Evolutionary conservation across 2,797 vertebrate genomes (phyloP), one percentile per base, ranked within the genome.

Genomic region (Lepus townsendii): DNA sequence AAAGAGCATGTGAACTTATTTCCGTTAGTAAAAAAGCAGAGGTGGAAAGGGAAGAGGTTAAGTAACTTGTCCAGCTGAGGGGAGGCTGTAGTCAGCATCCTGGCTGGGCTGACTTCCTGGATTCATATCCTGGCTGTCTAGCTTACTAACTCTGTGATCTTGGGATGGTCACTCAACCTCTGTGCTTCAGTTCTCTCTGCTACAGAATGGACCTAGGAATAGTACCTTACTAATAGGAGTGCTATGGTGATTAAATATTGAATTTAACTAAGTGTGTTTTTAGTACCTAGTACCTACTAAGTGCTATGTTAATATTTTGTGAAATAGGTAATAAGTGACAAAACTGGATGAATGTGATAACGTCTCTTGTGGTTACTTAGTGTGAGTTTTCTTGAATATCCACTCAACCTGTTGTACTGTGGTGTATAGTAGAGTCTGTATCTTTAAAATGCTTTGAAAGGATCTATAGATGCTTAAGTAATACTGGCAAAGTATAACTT

Each of bases 361-460:
- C 50, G 57, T 17, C 57, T 69, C 5, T 50, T 75, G 5, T 9
- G 42, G 83, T 75, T 47, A 57, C 3, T 68, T 69, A 88, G 65
- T 69, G 26, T 17, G 42, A 30, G 38, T 65, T 80, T 38, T 22
- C 63, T 92, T 75, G 50, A 94, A 47, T 42, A 76, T 87, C 54
- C 47, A 62, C 13, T 57, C 47, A 38, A 11, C 30, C 62, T 76
- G 26, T 82, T 63, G 38, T 42, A 4, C 32, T 83, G 57, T 69
- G 76, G 47, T 30, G 79, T 47, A 7, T 57, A 73, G 22, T 73
- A 4, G 86, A 63, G 60, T 32, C 42, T 42, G 20, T 63, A 63
- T 79, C 30, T 92, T 90, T 52, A 82, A 27, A 72, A 57, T 62
- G 79, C 16, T 54, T 60, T 82, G 50, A 71, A 84, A 69, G 63